Evolutionary conservation across 2,888 invertebrate species (phyloP).

Genomic region (Tenthredo distinguenda): DNA sequence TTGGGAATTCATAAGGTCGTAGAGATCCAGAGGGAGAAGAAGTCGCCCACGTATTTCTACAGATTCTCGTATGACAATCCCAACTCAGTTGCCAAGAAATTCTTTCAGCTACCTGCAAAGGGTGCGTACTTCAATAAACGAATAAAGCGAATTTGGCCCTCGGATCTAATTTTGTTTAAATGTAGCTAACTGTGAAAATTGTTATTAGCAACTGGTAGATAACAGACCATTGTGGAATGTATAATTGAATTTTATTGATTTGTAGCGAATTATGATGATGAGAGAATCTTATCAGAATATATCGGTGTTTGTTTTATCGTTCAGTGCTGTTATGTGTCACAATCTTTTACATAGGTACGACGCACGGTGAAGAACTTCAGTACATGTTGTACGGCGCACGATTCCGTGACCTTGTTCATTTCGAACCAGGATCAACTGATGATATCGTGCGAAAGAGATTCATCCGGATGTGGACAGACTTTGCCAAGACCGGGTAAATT

Average conservation of each 20-base stretch:
- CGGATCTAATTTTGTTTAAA: background rate
- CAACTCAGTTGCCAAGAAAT: background rate
- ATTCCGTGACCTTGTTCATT: constrained; percentile 53
- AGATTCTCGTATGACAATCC: constrained; percentile 81
- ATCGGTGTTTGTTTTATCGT: background rate
- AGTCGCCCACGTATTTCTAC: constrained; percentile 80
- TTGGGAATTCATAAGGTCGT: constrained; percentile 77
- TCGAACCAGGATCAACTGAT: constrained; percentile 71
- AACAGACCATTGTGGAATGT: background rate
- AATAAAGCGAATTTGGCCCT: background rate
- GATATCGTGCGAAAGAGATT: constrained; percentile 77
- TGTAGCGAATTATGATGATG: background rate
- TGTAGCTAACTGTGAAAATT: background rate
- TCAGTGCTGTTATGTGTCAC: background rate
- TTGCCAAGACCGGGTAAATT: constrained; percentile 69
- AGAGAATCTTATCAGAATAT: background rate
- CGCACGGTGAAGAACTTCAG: constrained; percentile 83
- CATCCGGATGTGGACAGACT: constrained; percentile 72
- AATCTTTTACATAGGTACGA: constrained; percentile 77
- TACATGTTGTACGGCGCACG: constrained; percentile 79
- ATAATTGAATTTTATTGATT: background rate
- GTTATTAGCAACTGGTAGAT: background rate
- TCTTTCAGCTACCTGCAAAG: background rate
- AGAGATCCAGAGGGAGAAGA: constrained; percentile 74
- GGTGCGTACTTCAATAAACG: background rate